These are phyloP conservation scores for Amaurobius ferox DNA, from an alignment of 2,888 invertebrate species.

Conservation along the genomic window DNA sequence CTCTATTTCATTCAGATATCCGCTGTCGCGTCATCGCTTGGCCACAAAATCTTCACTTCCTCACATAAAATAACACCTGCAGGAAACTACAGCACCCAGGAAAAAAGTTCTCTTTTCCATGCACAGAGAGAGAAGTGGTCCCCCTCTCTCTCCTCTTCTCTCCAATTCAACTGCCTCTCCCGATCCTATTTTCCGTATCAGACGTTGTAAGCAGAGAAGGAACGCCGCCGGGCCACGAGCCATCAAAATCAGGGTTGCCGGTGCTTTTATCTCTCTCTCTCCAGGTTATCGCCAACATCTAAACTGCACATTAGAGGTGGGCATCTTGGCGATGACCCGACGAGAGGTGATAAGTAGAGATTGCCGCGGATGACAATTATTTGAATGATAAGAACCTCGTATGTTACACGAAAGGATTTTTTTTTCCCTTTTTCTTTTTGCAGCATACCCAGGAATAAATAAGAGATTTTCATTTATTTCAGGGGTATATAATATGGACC, in stretches of 20 bases:
- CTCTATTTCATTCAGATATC: slow-evolving; percentile 3
- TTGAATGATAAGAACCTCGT: neutral
- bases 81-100: neutral
- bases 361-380: neutral
- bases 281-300: slow-evolving; percentile 51
- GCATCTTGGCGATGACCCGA: slow-evolving; percentile 8
- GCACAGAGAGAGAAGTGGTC: no score
- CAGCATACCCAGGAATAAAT: no score
- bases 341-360: neutral
- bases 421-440: no score
- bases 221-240: slow-evolving; percentile 39
- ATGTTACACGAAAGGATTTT: neutral
- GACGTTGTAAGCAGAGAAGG: slow-evolving; percentile 60
- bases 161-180: neutral
- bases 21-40: neutral
- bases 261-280: slow-evolving; percentile 1
- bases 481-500: no score
- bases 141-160: neutral
- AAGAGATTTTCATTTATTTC: no score
- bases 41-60: slow-evolving; percentile 13
- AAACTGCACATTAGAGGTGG: slow-evolving; percentile 2
- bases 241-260: slow-evolving; percentile 67
- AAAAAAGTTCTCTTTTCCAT: neutral
- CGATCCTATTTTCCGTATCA: slow-evolving; percentile 18
- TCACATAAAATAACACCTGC: slow-evolving; percentile 12